These are phyloP conservation scores for Clepsis dumicolana DNA, from an alignment of 2,888 invertebrate species.

Conservation along the genomic window DNA sequence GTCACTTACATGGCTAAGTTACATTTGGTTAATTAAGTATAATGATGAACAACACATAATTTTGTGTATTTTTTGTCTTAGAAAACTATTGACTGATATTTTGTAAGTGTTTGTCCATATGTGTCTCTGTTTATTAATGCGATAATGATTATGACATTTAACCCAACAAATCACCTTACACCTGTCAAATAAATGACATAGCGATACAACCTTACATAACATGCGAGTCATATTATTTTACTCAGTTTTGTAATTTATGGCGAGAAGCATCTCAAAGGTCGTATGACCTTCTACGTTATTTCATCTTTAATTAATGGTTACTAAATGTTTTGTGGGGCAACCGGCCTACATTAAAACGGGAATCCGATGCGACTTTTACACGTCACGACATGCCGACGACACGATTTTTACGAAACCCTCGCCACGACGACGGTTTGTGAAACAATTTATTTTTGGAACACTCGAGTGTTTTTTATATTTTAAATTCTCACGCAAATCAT, in stretches of 20 bases:
- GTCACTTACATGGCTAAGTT: too few relatives aligned
- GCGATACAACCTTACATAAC: constrained; percentile 10
- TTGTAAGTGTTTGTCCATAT: too few relatives aligned
- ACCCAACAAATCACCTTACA: neutral
- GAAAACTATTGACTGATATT: too few relatives aligned
- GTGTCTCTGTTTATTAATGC: neutral
- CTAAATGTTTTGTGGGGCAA: constrained; percentile 62
- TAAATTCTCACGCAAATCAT: neutral
- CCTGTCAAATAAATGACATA: constrained; percentile 15
- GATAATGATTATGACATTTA: neutral
- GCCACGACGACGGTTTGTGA: neutral
- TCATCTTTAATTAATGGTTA: constrained; percentile 64
- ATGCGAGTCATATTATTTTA: constrained; percentile 12
- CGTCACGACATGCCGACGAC: constrained; percentile 19
- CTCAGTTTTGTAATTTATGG: constrained; percentile 51
- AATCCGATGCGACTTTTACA: constrained; percentile 28
- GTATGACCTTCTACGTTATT: constrained; percentile 62
- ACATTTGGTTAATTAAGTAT: too few relatives aligned
- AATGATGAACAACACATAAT: too few relatives aligned
- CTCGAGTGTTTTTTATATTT: neutral
- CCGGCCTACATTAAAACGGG: constrained; percentile 47
- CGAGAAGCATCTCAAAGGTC: constrained; percentile 48
- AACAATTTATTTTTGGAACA: neutral
- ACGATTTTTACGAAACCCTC: constrained; percentile 7
- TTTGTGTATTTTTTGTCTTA: too few relatives aligned